Evolutionary conservation across 1,140 invertebrate genomes (phyloP).

Genomic region (Epicauta chinensis): DNA sequence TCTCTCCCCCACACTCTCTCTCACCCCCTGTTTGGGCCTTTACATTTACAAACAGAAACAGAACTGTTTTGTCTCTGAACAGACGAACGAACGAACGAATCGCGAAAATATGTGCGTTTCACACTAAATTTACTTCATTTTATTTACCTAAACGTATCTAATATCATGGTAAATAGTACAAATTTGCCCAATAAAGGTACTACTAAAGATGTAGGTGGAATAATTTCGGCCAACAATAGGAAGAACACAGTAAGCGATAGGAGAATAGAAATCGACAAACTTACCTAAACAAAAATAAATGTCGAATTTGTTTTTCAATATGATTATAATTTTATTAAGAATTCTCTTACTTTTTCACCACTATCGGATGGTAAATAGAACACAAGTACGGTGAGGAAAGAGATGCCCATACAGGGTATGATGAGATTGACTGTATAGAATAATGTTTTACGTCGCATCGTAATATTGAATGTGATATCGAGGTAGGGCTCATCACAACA

Average conservation of each 20-base stretch:
- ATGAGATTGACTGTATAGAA: constrained; percentile 98
- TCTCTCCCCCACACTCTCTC: too few relatives aligned
- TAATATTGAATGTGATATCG: constrained; percentile 99
- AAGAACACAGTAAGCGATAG: constrained; percentile 99
- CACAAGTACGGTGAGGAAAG: constrained; percentile 95
- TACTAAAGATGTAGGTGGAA: constrained; percentile 96
- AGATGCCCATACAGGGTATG: constrained; percentile 96
- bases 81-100: too few relatives aligned
- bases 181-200: constrained; percentile 98
- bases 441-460: constrained; percentile 91
- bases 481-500: constrained; percentile 95
- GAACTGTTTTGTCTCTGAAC: too few relatives aligned
- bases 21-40: too few relatives aligned
- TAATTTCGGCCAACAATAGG: constrained; percentile 95
- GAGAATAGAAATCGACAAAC: constrained; percentile 96
- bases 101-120: too few relatives aligned
- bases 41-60: too few relatives aligned
- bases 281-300: constrained; percentile 58
- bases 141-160: constrained; percentile 90
- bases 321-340: neutral
- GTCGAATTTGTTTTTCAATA: constrained; percentile 8
- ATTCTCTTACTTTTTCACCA: constrained; percentile 86
- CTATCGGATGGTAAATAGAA: constrained; percentile 99
- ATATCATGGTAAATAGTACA: constrained; percentile 98
- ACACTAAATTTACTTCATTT: neutral